Evolutionary conservation across 2,113 vertebrate species (phyloP), one percentile per base, ranked within the genome.

Genomic region (Peromyscus polionotus): DNA sequence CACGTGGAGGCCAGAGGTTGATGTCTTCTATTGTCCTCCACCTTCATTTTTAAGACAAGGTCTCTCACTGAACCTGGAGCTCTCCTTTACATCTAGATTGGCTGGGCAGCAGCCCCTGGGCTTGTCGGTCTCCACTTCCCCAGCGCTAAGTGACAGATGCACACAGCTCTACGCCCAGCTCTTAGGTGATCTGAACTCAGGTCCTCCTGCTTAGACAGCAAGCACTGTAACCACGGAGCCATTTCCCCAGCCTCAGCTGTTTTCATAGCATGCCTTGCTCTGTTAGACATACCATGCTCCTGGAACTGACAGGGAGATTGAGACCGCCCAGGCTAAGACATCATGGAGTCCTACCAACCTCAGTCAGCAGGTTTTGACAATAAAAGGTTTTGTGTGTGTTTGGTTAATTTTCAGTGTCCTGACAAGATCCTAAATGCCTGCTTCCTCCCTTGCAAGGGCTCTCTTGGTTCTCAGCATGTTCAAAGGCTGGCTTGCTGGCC

Each of bases 401-500:
- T 42, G 31, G 16, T 87, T 24, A 4, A 51, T 36, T 70, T 70
- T 51, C 42, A 28, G 36, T 8, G 65, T 54, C 20, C 85, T 51
- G 1, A 87, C 61, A 89, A 95, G 80, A 73, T 20, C 79, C 85
- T 95, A 77, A 79, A 31, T 92, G 54, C 77, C 22, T 76, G 45
- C 51, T 94, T 33, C 14, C 45, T 51, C 6, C 45, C 31, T 84
- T 80, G 76, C 48, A 22, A 84, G 79, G 45, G 28, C 51, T 90
- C 31, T 33, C 57, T 28, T 61, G 17, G 42, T 75, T 93, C 61
- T 39, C n/a, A 5, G 33, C 1, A 5, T 14, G 4, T 31, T 72
- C 59, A 77, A 88, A 94, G 51, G 20, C 72, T 81, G 14, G 54
- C 91, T 89, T 67, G 85, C 59, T 91, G 76, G 70, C 11, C 33